phyloP scores from a whole-genome alignment of 2,113 vertebrate genomes.

The Brachypodius melanocephalos region DNA sequence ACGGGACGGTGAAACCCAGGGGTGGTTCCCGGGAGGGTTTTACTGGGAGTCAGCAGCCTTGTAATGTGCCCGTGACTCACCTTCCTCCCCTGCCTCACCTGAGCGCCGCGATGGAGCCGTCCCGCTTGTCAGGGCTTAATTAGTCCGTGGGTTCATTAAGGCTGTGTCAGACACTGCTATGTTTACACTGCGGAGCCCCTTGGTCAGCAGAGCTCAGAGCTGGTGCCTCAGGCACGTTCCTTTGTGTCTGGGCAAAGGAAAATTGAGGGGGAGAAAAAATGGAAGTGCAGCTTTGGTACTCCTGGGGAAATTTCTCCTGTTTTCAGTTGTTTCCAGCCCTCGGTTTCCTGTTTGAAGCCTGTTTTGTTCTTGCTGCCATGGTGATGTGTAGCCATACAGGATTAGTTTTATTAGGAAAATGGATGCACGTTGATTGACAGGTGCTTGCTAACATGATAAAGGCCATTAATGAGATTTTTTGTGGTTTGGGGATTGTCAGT shows the following conservation, averaged over 20 bases:
- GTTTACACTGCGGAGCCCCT: background rate
- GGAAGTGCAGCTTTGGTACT: background rate
- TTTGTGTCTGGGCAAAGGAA: background rate
- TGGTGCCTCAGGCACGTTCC: background rate
- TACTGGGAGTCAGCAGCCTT: background rate
- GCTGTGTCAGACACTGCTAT: background rate
- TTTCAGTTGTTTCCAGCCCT: background rate
- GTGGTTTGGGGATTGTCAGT: background rate
- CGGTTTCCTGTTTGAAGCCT: fast-evolving
- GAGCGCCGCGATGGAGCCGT: background rate
- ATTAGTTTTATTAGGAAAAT: background rate
- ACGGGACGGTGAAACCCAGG: background rate
- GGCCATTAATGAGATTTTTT: background rate
- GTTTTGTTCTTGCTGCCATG: background rate
- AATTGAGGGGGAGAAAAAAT: fast-evolving
- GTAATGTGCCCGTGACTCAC: slow-evolving; percentile 39
- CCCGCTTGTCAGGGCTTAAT: background rate
- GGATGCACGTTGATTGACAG: background rate
- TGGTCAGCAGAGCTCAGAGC: background rate
- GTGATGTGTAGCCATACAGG: fast-evolving
- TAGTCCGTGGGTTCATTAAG: background rate
- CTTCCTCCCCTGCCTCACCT: slow-evolving; percentile 30
- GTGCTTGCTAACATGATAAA: fast-evolving
- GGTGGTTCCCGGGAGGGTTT: background rate
- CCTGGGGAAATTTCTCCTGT: background rate